Percentiles rank a stretch among this genome's conserved stretches.
These are phyloP conservation scores for Mnemiopsis leidyi DNA, from an alignment of 37 sponge, comb jelly and placozoan genomes.

Conservation along the genomic window DNA sequence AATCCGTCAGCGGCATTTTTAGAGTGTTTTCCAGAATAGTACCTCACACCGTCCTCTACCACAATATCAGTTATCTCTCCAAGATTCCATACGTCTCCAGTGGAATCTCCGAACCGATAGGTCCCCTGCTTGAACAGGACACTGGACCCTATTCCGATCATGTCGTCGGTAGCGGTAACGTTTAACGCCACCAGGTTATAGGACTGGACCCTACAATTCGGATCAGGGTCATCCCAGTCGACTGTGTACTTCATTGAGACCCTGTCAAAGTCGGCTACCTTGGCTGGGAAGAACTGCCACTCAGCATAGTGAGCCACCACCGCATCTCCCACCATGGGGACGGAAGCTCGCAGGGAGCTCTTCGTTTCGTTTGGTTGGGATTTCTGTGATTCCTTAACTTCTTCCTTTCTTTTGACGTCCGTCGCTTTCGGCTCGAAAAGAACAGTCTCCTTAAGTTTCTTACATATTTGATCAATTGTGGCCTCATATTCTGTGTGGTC, in stretches of 20 bases:
- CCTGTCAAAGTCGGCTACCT: neutral
- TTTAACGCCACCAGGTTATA: neutral
- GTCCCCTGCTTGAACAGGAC: slow-evolving; percentile 49
- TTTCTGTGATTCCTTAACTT: neutral
- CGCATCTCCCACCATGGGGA: neutral
- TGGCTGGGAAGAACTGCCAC: slow-evolving; percentile 36
- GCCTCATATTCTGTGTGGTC: neutral
- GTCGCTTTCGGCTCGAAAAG: neutral
- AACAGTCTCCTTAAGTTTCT: neutral
- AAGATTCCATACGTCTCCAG: neutral
- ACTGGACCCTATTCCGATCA: slow-evolving; percentile 23
- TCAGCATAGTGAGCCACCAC: slow-evolving; percentile 7
- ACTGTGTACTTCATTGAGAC: neutral
- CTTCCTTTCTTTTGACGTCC: neutral
- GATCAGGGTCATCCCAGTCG: slow-evolving; percentile 7
- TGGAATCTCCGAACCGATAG: neutral
- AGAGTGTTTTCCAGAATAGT: neutral
- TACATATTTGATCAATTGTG: neutral
- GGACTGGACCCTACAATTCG: neutral
- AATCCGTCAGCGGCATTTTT: neutral
- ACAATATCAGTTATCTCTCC: neutral
- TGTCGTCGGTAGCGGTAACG: neutral
- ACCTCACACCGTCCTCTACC: neutral
- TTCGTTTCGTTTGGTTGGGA: neutral
- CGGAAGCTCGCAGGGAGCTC: neutral